Percentiles rank a stretch among this genome's conserved stretches.
phyloP scores from a whole-genome alignment of 2,113 vertebrate genomes.

The Atherinomorus stipes region DNA sequence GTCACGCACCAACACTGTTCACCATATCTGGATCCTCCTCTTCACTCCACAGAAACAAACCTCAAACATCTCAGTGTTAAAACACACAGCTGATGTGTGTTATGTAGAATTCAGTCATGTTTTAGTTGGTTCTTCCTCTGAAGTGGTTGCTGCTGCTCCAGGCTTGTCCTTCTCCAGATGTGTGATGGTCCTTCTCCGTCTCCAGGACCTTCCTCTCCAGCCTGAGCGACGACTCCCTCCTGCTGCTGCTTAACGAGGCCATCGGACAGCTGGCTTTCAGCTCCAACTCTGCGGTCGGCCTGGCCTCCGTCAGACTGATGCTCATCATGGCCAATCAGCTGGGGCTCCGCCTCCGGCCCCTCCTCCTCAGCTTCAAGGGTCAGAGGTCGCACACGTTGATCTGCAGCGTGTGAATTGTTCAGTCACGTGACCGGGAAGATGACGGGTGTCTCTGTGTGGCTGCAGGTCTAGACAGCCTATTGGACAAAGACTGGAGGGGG shows the following conservation, averaged over 20 bases:
- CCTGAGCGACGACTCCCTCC: conserved; percentile 78
- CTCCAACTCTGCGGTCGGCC: conserved; percentile 85
- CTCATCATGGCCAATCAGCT: conserved; percentile 82
- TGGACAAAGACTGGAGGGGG: conserved; percentile 89
- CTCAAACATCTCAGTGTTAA: no score
- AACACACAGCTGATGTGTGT: no score
- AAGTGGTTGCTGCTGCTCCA: no score
- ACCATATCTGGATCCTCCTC: not conserved
- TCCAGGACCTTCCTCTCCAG: conserved; percentile 83
- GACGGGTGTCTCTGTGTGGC: conserved; percentile 1
- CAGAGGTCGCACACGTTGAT: conserved; percentile 35
- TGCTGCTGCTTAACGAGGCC: conserved; percentile 89
- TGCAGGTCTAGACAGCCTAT: conserved; percentile 87
- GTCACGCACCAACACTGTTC: conserved; percentile 72
- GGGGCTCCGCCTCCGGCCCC: conserved; percentile 75
- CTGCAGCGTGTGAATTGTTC: not conserved
- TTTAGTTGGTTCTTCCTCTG: no score
- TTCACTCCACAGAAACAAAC: no score
- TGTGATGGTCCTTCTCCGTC: not conserved
- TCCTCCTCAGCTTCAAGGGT: conserved; percentile 90
- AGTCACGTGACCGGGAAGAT: not conserved
- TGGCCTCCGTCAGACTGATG: conserved; percentile 84
- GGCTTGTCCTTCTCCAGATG: no score
- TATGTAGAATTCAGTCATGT: no score
- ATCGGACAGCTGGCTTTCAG: conserved; percentile 90